phyloP scores from a whole-genome alignment of 1,140 invertebrate species.

The Drosophila baimaii region DNA sequence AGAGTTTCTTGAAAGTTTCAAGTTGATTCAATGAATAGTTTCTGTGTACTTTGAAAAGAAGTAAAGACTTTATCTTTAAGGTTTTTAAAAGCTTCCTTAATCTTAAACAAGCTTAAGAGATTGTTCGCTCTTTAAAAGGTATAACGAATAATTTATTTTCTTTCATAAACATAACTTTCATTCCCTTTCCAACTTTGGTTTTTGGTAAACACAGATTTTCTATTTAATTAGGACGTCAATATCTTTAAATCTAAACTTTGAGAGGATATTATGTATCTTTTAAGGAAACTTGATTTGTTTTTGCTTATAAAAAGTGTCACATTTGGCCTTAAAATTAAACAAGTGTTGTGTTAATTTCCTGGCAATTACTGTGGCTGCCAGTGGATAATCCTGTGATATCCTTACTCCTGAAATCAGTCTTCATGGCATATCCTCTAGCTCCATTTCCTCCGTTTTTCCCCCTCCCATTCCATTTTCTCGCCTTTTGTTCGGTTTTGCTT shows the following conservation, averaged over 20 bases:
- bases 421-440: constrained; percentile 8
- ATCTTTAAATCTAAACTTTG: background rate
- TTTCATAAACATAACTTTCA: background rate
- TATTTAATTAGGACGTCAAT: background rate
- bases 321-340: background rate
- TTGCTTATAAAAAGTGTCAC: background rate
- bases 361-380: constrained; percentile 9
- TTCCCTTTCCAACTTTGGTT: background rate
- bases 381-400: constrained; percentile 28
- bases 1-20: background rate
- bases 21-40: background rate
- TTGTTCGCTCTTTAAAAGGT: background rate
- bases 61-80: background rate
- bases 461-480: background rate
- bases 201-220: background rate
- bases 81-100: background rate
- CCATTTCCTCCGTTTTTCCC: constrained; percentile 14
- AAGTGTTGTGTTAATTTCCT: constrained; percentile 15
- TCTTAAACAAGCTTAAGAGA: background rate
- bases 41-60: background rate
- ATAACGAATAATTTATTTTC: background rate
- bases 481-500: constrained; percentile 20
- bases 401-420: constrained; percentile 17
- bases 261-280: background rate
- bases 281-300: background rate